Base-by-base conservation (phyloP, 2,113 vertebrate genomes). In the Archilochus colubris region DNA sequence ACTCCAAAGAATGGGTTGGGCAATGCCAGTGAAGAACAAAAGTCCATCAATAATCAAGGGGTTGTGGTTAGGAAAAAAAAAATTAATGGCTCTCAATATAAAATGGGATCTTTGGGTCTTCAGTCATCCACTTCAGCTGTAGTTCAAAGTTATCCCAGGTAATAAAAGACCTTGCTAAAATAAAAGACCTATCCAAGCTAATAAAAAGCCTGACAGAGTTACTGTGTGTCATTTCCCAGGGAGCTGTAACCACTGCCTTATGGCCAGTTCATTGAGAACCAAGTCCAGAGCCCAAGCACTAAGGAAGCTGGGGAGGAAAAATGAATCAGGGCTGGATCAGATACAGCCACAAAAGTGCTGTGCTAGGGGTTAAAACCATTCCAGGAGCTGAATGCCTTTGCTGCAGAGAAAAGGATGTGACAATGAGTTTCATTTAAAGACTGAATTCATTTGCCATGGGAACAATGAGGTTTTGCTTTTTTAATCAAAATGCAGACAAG, bases 131-230 rank as follows among this genome's bases (percentile, higher is more conserved):
- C 77, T 84, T 94, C 92, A 70, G 89, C 90, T 94, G 81, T 93
- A 82, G 95, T 97, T 96, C 87, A 85, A 57, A 94, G 82, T 81
- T 70, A 94, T 89, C 83, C 7, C 13, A 94, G 93, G 95, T 94
- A 97, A 97, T 97, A 97, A 97, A 97, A 95, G 94, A 86, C 94
- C 95, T 93, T 75, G 75, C 91, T 96, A 96, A 97, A 97, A 96
- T 97, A 97, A 98, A 97, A 59, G 66, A 94, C 95, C 89, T 91
- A 90, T 97, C 93, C 95, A 94, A 93, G 96, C 96, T 96, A 97
- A 97, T 97, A 97, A 97, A 98, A 95, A 77, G 82, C 89, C 74
- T 95, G 96, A 96, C 97, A 97, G 96, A 94, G 94, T 95, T 97
- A 97, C 91, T 95, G 89, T 92, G 78, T 82, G 94, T 88, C 95